Percentiles rank a stretch among this genome's conserved stretches.
Conservation (phyloP, 2,888 invertebrate genomes). For the Aleiodes leptofemur region DNA sequence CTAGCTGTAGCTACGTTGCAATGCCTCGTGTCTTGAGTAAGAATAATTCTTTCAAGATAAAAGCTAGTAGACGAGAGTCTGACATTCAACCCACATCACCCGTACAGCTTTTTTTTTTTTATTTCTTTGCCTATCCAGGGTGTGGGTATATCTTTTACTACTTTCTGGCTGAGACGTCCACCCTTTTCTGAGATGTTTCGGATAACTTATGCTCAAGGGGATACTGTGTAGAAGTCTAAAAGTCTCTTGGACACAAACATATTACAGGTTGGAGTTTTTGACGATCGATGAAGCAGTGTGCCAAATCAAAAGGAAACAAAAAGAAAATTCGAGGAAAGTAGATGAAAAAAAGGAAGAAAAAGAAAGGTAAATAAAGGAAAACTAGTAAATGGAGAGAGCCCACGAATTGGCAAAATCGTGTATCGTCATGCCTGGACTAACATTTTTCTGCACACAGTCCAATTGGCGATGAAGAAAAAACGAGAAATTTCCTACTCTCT, state of each 20-base stretch:
- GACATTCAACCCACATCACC: constrained; percentile 31
- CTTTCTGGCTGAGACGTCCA: constrained; percentile 27
- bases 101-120: neutral
- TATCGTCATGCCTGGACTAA: constrained; percentile 62
- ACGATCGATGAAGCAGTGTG: constrained; percentile 29
- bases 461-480: constrained; percentile 40
- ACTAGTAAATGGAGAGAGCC: constrained; percentile 50
- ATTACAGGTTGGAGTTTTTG: constrained; percentile 27
- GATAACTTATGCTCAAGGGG: constrained; percentile 29
- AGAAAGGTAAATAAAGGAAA: constrained; percentile 29
- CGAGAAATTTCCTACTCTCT: constrained; percentile 2
- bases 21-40: constrained; percentile 32
- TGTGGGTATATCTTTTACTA: constrained; percentile 13
- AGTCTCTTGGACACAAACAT: constrained; percentile 15
- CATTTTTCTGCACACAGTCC: constrained; percentile 28
- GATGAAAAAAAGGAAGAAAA: neutral
- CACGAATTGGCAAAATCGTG: constrained; percentile 69
- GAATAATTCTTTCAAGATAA: constrained; percentile 32
- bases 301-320: constrained; percentile 22
- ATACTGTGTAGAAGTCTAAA: neutral
- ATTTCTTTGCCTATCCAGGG: neutral
- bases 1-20: constrained; percentile 15
- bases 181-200: constrained; percentile 12
- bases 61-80: constrained; percentile 20
- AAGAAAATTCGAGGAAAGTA: constrained; percentile 14